Evolutionary conservation across 2,113 vertebrate genomes (phyloP).

Genomic region (Oenanthe melanoleuca): DNA sequence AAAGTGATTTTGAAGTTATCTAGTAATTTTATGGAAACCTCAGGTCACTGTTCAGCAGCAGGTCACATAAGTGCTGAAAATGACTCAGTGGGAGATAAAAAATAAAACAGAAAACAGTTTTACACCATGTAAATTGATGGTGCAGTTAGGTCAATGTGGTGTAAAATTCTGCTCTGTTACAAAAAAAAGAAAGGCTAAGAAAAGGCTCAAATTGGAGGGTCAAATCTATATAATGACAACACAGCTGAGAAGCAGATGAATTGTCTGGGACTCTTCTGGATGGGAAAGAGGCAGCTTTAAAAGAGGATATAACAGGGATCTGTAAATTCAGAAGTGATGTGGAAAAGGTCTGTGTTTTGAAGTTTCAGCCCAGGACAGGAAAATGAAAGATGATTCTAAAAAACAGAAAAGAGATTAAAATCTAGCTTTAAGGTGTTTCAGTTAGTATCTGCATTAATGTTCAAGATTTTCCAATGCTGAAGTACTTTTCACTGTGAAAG

Average conservation of each 20-base stretch:
- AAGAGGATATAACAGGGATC: not conserved
- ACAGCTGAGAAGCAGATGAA: not conserved
- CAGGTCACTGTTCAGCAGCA: not conserved
- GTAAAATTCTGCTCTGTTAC: not conserved
- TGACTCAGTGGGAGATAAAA: not conserved
- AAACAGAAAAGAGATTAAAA: not conserved
- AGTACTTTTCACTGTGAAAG: not conserved
- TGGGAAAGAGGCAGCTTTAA: not conserved
- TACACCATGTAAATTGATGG: not conserved
- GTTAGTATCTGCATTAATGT: not conserved
- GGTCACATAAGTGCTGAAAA: not conserved
- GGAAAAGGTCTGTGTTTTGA: not conserved
- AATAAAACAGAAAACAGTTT: not conserved
- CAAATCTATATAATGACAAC: not conserved
- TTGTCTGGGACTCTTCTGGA: not conserved
- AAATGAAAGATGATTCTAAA: not conserved
- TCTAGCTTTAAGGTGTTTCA: not conserved
- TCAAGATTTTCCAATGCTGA: not conserved
- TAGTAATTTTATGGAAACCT: not conserved
- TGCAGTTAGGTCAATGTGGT: rapidly evolving
- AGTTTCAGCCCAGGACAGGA: not conserved
- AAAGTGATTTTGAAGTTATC: not conserved
- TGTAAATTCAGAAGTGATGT: not conserved
- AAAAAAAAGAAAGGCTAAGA: not conserved
- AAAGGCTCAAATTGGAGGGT: not conserved